Base-by-base conservation (phyloP, 2,888 invertebrate species). In the Prostheceraeus crozeri region DNA sequence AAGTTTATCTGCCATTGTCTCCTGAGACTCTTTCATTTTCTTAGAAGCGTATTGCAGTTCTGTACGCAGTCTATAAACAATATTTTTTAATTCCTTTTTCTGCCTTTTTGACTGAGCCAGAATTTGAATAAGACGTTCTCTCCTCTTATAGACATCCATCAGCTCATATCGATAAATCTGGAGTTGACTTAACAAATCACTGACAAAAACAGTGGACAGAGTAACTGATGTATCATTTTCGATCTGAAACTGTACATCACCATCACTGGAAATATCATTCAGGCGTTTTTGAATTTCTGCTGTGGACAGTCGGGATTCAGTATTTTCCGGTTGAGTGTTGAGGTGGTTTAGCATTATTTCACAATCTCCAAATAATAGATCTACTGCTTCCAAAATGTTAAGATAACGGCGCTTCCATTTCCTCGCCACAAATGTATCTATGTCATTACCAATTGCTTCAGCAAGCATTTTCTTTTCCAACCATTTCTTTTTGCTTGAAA, bases 381-480 rank as follows among this genome's bases (percentile, higher is more conserved):
- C 48, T n/a, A 57, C 46, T 6, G 40, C 36, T 40, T 57, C 57
- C 14, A 57, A 16, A 28, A 57, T 21, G 46, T 28, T 45, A 23
- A 28, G 53, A 57, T 40, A 57, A 11, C 46, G 36, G n/a, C 57
- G 36, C 28, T 57, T 57, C 57, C 57, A 57, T 48, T 28, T 10
- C 19, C 46, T 57, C 2, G 40, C 46, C 8, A 57, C 16, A 19
- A 40, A 57, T 16, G 27, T 28, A 16, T 35, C 35, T 16, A 28
- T 57, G 3, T 46, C 46, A 27, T 57, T 46, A 27, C 46, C 28
- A n/a, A 57, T 57, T 4, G 40, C n/a, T n/a, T n/a, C n/a, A n/a
- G n/a, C n/a, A n/a, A n/a, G n/a, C n/a, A n/a, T n/a, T n/a, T n/a
- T n/a, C n/a, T n/a, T n/a, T n/a, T n/a, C n/a, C n/a, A n/a, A n/a